Evolutionary conservation across 2,113 vertebrate genomes (phyloP).

Genomic region (Carassius gibelio): DNA sequence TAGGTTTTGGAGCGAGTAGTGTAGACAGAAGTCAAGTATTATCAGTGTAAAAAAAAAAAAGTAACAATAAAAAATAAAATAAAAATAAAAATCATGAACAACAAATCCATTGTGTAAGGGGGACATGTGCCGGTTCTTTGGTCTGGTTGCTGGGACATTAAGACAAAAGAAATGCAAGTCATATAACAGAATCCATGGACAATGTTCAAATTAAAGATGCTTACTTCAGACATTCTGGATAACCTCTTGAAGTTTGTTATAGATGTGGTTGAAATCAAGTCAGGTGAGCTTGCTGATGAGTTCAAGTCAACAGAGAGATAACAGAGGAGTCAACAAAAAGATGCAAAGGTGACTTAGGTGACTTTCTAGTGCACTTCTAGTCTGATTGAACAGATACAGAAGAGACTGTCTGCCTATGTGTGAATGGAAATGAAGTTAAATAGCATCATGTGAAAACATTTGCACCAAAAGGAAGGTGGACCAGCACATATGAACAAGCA

Average conservation of each 20-base stretch:
- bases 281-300: background rate
- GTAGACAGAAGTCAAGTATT: conserved; percentile 54
- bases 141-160: conserved; percentile 33
- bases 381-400: too few relatives aligned
- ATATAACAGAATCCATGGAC: background rate
- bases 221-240: background rate
- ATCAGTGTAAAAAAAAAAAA: conserved; percentile 50
- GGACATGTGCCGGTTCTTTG: conserved; percentile 42
- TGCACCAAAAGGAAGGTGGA: background rate
- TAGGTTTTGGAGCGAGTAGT: conserved; percentile 16
- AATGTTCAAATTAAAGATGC: background rate
- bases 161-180: conserved; percentile 19
- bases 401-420: background rate
- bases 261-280: background rate
- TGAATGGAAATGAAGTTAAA: background rate
- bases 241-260: background rate
- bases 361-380: background rate
- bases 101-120: background rate
- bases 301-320: background rate
- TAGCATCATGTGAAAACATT: too few relatives aligned
- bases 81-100: background rate
- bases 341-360: background rate
- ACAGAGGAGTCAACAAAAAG: background rate
- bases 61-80: too few relatives aligned
- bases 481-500: background rate